These are phyloP conservation scores for Acomys russatus DNA, from an alignment of 2,797 vertebrate genomes.

Conservation along the genomic window DNA sequence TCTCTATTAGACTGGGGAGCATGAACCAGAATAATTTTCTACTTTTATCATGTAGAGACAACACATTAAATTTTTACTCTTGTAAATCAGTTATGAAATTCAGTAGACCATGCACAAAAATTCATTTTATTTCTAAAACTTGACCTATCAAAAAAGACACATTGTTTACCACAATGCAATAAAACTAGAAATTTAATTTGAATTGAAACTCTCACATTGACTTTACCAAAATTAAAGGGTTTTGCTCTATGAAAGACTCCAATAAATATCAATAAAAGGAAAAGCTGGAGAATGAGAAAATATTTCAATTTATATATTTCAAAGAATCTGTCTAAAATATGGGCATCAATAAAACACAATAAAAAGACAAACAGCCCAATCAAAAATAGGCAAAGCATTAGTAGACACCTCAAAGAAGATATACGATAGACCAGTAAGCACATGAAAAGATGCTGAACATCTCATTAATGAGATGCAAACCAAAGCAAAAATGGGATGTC, in stretches of 20 bases:
- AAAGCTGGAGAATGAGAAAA: constrained; percentile 24
- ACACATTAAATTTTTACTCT: constrained; percentile 33
- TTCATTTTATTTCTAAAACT: constrained; percentile 54
- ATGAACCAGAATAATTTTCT: constrained; percentile 30
- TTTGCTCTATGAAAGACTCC: constrained; percentile 48
- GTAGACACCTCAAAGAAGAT: background rate
- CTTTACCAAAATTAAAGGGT: constrained; percentile 59
- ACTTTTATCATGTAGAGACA: background rate
- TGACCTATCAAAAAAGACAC: constrained; percentile 27
- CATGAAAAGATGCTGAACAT: background rate
- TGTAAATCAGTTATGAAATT: constrained; percentile 22
- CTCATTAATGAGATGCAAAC: background rate
- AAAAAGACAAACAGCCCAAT: background rate
- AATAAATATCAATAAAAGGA: constrained; percentile 46
- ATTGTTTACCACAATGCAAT: constrained; percentile 51
- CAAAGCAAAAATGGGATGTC: background rate
- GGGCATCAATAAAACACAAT: constrained; percentile 9
- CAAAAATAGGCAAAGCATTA: constrained; percentile 25
- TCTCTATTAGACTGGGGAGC: background rate
- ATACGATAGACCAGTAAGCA: background rate
- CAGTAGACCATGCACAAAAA: constrained; percentile 21
- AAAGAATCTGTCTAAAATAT: constrained; percentile 50
- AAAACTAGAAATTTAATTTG: constrained; percentile 68
- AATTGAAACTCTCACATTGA: constrained; percentile 52
- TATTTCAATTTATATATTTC: constrained; percentile 34